phyloP scores from a whole-genome alignment of 2,797 vertebrate species.

The Pangasius larnaudii region DNA sequence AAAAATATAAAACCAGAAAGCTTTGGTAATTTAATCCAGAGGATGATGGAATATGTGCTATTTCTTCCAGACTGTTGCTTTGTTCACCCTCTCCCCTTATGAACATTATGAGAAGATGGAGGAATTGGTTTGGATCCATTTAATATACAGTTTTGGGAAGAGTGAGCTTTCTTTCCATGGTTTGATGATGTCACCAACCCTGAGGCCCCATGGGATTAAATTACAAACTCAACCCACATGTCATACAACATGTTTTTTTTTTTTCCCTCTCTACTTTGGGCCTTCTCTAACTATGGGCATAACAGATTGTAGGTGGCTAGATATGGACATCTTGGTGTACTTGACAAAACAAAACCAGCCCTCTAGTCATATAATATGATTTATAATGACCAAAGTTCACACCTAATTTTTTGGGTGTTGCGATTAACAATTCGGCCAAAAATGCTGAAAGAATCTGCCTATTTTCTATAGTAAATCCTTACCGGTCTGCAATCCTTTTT shows the following conservation, averaged over 20 bases:
- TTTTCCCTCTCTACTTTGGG: not conserved
- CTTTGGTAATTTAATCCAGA: constrained; percentile 71
- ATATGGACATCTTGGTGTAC: not conserved
- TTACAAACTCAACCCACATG: constrained; percentile 27
- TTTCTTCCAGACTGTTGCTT: constrained; percentile 69
- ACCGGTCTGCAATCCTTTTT: not conserved
- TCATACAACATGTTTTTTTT: not conserved
- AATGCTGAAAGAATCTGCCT: not conserved
- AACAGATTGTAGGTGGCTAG: constrained; percentile 1
- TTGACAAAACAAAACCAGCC: not conserved
- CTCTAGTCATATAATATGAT: not conserved
- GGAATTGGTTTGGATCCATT: constrained; percentile 68
- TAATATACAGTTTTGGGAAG: constrained; percentile 59
- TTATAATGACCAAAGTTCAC: not conserved
- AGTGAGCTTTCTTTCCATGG: not conserved
- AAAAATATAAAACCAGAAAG: constrained; percentile 19
- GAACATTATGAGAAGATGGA: constrained; percentile 62
- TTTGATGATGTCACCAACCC: constrained; percentile 26
- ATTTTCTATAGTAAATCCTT: not conserved
- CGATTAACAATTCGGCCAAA: not conserved
- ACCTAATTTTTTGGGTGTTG: not conserved
- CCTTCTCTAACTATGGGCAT: not conserved
- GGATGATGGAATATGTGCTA: constrained; percentile 61
- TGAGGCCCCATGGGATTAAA: constrained; percentile 10
- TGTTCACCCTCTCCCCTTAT: constrained; percentile 61